Evolutionary conservation across 2,888 invertebrate genomes (phyloP).

Genomic region (Dryobota labecula): DNA sequence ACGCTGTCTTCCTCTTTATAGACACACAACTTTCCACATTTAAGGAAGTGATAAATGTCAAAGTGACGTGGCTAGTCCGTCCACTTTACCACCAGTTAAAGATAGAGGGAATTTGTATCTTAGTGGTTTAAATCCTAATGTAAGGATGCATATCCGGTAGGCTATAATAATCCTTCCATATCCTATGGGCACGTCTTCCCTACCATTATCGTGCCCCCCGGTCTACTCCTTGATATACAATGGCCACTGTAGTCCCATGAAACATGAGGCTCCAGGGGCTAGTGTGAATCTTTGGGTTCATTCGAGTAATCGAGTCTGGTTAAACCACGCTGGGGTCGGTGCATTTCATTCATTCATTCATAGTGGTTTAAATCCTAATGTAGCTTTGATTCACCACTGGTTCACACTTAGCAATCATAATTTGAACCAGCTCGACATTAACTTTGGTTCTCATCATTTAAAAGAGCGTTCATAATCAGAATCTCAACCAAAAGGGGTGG

Average conservation of each 20-base stretch:
- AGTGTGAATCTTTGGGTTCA: no score
- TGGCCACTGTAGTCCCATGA: no score
- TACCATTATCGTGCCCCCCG: no score
- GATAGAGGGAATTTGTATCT: no score
- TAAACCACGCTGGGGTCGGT: no score
- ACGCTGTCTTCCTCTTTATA: neutral
- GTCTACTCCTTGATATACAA: no score
- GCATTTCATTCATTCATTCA: no score
- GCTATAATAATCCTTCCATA: no score
- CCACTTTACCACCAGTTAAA: neutral
- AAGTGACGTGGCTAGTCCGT: neutral
- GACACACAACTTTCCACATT: neutral
- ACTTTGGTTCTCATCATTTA: neutral
- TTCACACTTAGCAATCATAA: neutral
- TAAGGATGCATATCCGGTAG: no score
- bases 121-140: neutral
- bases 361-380: neutral
- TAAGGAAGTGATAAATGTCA: neutral
- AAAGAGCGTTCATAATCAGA: constrained; percentile 4
- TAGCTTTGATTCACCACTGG: neutral
- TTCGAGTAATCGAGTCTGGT: no score
- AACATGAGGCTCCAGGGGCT: no score
- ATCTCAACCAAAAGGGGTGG: constrained; percentile 9
- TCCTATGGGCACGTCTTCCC: no score
- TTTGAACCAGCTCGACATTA: neutral